Conservation (phyloP, 2,797 vertebrate species). For the Poecilia velifera region DNA sequence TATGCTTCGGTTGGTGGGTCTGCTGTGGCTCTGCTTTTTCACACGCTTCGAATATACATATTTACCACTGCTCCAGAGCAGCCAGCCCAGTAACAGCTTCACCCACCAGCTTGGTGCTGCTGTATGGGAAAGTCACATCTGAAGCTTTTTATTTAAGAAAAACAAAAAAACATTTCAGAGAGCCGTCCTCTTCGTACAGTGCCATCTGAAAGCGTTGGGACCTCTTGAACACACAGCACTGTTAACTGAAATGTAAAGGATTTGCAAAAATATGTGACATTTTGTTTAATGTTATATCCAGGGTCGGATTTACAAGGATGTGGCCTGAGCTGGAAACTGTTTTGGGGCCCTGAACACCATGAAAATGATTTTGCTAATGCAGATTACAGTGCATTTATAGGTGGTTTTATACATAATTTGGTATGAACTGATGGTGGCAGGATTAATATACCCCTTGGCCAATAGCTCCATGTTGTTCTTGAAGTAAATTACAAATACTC, state of each 20-base stretch:
- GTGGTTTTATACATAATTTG: neutral
- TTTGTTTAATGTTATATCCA: neutral
- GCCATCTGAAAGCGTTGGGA: neutral
- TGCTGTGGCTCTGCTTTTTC: conserved; percentile 70
- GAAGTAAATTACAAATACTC: no score
- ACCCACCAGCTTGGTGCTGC: conserved; percentile 40
- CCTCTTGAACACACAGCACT: neutral
- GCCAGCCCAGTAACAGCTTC: conserved; percentile 42
- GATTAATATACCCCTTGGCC: neutral
- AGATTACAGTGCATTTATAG: neutral
- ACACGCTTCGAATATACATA: conserved; percentile 71
- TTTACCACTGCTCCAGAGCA: conserved; percentile 64
- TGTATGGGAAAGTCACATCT: conserved; percentile 21
- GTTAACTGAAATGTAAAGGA: neutral
- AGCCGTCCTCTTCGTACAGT: neutral
- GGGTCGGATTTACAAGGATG: no score
- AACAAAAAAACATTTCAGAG: conserved; percentile 8
- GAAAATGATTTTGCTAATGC: neutral
- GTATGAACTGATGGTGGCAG: neutral
- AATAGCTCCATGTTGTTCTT: neutral
- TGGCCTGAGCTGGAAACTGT: neutral
- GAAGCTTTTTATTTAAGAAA: neutral
- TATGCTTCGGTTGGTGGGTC: conserved; percentile 74
- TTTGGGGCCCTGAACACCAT: neutral
- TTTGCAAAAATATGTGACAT: neutral